Conservation (phyloP, 2,888 invertebrate genomes). For the Caenorhabditis wallacei region DNA sequence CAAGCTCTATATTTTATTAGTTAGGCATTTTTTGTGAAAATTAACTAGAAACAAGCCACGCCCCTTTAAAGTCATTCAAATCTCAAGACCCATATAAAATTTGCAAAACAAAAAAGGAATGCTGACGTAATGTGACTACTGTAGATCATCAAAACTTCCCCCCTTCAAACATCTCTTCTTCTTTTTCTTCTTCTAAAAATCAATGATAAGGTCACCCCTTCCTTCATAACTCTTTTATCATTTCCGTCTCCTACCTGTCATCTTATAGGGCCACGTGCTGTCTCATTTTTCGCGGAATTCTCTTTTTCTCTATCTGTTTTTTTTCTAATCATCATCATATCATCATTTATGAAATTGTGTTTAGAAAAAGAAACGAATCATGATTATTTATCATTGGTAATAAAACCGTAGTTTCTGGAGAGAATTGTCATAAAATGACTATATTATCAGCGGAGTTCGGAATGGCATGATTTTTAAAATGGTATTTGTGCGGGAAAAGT, state of each 20-base stretch:
- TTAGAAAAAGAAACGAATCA: background rate
- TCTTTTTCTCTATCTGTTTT: background rate
- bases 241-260: slow-evolving; percentile 17
- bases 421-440: background rate
- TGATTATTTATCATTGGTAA: background rate
- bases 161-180: background rate
- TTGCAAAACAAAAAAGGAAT: background rate
- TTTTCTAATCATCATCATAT: background rate
- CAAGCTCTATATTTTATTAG: no score
- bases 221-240: slow-evolving; percentile 3
- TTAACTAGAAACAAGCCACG: no score
- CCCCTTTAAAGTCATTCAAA: no score
- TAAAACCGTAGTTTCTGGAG: background rate
- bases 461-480: background rate
- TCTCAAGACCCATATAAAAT: no score
- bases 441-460: no score
- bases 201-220: slow-evolving; percentile 11
- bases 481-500: background rate
- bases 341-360: no score
- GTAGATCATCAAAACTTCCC: slow-evolving; percentile 1
- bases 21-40: no score
- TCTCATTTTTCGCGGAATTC: slow-evolving; percentile 1
- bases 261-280: slow-evolving; percentile 12
- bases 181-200: background rate
- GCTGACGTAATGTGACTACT: slow-evolving; percentile 33